Conservation (phyloP, 2,113 vertebrate species). For the Agelaius tricolor region DNA sequence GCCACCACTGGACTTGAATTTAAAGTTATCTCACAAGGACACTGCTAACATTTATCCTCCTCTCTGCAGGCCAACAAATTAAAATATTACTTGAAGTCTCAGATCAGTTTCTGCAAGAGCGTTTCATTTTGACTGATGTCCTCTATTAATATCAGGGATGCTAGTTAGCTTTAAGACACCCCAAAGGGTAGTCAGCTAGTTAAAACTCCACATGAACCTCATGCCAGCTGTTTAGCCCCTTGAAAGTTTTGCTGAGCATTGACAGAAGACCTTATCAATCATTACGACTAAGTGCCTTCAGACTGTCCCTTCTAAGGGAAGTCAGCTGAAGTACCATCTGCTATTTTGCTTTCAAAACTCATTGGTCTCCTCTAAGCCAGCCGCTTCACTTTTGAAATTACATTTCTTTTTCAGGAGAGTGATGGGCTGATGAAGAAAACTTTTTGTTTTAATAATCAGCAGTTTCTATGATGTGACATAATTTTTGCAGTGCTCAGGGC, state of each 20-base stretch:
- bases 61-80: slow-evolving; percentile 51
- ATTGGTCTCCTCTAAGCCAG: slow-evolving; percentile 39
- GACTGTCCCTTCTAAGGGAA: slow-evolving; percentile 66
- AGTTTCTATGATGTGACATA: slow-evolving; percentile 67
- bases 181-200: slow-evolving; percentile 41
- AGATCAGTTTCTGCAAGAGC: slow-evolving; percentile 39
- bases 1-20: slow-evolving; percentile 16
- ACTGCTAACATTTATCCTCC: slow-evolving; percentile 51
- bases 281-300: slow-evolving; percentile 70
- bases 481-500: slow-evolving; percentile 70
- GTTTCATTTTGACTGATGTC: slow-evolving; percentile 59
- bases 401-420: slow-evolving; percentile 51
- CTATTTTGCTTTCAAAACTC: slow-evolving; percentile 62
- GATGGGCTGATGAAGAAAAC: slow-evolving; percentile 66
- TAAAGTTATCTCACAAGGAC: slow-evolving; percentile 48
- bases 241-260: slow-evolving; percentile 62
- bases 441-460: slow-evolving; percentile 76
- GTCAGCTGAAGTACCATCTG: slow-evolving; percentile 67
- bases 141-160: slow-evolving; percentile 43
- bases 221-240: slow-evolving; percentile 58
- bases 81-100: slow-evolving; percentile 67
- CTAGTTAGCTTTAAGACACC: slow-evolving; percentile 63
- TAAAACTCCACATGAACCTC: slow-evolving; percentile 47
- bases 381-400: slow-evolving; percentile 61
- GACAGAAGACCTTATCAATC: slow-evolving; percentile 72